phyloP scores from a whole-genome alignment of 2,888 invertebrate genomes.

The Cotesia congregata region DNA sequence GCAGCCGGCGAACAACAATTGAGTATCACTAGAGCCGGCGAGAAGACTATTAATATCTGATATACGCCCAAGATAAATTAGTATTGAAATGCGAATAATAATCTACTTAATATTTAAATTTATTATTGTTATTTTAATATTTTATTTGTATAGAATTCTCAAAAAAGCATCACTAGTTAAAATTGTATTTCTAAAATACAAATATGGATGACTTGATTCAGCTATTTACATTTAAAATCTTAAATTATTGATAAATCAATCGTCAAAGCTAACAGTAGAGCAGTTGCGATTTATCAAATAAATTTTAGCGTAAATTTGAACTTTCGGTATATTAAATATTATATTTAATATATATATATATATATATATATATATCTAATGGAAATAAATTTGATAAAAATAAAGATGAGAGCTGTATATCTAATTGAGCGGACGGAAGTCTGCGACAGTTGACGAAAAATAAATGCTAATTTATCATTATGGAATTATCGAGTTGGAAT shows the following conservation, averaged over 20 bases:
- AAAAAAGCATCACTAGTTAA: neutral
- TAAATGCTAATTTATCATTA: neutral
- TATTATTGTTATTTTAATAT: neutral
- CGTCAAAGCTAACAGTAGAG: neutral
- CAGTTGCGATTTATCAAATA: neutral
- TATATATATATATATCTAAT: neutral
- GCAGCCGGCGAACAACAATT: neutral
- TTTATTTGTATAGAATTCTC: neutral
- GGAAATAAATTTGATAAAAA: neutral
- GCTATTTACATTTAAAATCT: slow-evolving; percentile 1
- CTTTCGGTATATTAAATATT: neutral
- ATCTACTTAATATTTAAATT: neutral
- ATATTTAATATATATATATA: neutral
- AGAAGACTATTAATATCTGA: neutral
- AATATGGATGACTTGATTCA: neutral
- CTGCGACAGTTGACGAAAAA: neutral
- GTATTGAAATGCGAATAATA: neutral
- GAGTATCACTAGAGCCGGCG: neutral
- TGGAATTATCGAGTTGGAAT: neutral
- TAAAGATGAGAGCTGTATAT: neutral
- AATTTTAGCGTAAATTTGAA: neutral
- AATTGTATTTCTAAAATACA: neutral
- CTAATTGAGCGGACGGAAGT: slow-evolving; percentile 23
- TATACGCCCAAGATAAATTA: neutral
- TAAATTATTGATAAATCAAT: neutral